Conservation (phyloP, 2,888 invertebrate genomes). For the Drosophila mimica region DNA sequence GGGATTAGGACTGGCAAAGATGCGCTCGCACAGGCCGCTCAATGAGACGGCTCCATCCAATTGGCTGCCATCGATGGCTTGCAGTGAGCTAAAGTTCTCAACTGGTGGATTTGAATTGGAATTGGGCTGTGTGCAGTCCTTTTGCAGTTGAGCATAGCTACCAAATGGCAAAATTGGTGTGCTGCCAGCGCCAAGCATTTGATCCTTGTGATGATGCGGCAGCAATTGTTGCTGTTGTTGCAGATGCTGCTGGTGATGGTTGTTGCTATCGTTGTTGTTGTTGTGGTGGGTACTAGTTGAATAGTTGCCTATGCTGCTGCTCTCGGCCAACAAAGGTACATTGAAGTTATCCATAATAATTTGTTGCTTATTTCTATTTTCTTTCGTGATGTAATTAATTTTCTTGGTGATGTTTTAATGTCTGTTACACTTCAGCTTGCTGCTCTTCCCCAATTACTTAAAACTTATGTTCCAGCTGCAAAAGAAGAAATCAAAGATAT, state of each 20-base stretch:
- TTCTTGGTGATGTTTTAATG: constrained; percentile 21
- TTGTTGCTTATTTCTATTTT: constrained; percentile 40
- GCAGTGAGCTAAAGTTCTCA: constrained; percentile 54
- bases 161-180: constrained; percentile 67
- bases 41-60: constrained; percentile 66
- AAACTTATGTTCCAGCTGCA: constrained; percentile 6
- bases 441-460: constrained; percentile 26
- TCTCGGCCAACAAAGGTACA: constrained; percentile 72
- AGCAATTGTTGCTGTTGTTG: constrained; percentile 45
- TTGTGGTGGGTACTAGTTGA: constrained; percentile 27
- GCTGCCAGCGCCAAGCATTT: constrained; percentile 80
- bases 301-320: constrained; percentile 52
- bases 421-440: constrained; percentile 9
- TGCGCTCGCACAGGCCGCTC: constrained; percentile 73
- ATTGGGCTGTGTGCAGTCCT: constrained; percentile 45
- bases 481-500: background rate
- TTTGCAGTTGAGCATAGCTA: constrained; percentile 56
- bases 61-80: constrained; percentile 64
- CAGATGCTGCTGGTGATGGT: constrained; percentile 45
- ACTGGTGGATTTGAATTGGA: constrained; percentile 38
- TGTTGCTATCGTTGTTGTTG: constrained; percentile 39
- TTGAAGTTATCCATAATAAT: constrained; percentile 75
- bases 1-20: constrained; percentile 70
- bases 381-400: constrained; percentile 55
- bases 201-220: constrained; percentile 79